Evolutionary conservation across 2,113 vertebrate genomes (phyloP).

Genomic region (Hepsetus odoe): DNA sequence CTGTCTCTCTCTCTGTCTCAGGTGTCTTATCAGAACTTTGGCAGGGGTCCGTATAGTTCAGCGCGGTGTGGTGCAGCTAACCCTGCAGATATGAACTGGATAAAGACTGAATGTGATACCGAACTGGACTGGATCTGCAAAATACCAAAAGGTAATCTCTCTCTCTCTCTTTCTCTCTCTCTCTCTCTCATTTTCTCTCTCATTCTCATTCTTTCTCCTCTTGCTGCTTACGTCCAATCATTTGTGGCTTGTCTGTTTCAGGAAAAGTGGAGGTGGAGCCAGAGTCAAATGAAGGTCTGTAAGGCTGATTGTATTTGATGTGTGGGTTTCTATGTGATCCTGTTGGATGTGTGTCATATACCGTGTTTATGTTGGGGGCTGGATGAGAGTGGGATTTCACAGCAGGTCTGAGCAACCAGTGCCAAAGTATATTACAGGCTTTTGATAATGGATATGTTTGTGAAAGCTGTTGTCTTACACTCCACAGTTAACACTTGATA

Average conservation of each 20-base stretch:
- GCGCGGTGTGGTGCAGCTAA: slow-evolving; percentile 86
- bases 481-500: too few relatives aligned
- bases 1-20: slow-evolving; percentile 58
- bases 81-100: slow-evolving; percentile 89
- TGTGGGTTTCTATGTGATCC: not conserved
- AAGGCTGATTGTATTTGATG: not conserved
- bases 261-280: slow-evolving; percentile 80
- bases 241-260: slow-evolving; percentile 59
- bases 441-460: too few relatives aligned
- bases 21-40: slow-evolving; percentile 95
- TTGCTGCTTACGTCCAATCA: not conserved
- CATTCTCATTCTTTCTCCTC: not conserved
- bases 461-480: too few relatives aligned
- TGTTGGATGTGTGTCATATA: not conserved
- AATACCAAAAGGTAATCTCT: slow-evolving; percentile 87
- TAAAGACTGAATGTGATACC: slow-evolving; percentile 89
- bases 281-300: slow-evolving; percentile 83
- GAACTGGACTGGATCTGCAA: slow-evolving; percentile 98
- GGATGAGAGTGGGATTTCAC: too few relatives aligned
- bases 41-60: slow-evolving; percentile 82
- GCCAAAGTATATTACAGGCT: too few relatives aligned
- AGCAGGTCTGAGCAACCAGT: too few relatives aligned
- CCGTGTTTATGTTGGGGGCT: too few relatives aligned
- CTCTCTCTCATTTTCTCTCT: not conserved
- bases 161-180: not conserved